Conservation (phyloP, 53 echinoderm and acorn worm species). For the Antedon mediterranea region DNA sequence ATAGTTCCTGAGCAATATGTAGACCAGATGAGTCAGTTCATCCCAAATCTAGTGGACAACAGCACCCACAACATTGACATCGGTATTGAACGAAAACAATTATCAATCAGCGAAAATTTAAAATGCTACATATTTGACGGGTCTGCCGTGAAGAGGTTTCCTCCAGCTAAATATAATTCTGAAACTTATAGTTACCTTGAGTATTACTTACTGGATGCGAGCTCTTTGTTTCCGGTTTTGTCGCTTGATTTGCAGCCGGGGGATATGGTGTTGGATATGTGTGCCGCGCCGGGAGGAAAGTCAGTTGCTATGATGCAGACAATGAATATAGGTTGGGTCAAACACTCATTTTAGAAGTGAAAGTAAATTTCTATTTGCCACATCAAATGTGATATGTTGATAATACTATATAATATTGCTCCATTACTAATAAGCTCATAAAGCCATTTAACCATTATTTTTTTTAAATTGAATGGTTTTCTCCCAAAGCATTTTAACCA, state of each 20-base stretch:
- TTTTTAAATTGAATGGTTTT: too few species aligned
- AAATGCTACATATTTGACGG: conserved; percentile 37
- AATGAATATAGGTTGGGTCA: conserved; percentile 32
- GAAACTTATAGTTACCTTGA: conserved; percentile 12
- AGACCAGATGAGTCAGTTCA: neutral
- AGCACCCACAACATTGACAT: neutral
- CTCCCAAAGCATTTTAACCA: too few species aligned
- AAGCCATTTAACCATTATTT: too few species aligned
- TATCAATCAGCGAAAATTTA: conserved; percentile 38
- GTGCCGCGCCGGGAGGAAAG: conserved; percentile 77
- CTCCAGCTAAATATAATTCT: conserved; percentile 45
- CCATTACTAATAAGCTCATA: too few species aligned
- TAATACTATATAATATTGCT: too few species aligned
- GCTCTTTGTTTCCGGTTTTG: conserved; percentile 67
- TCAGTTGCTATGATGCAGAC: conserved; percentile 54
- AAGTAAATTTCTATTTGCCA: too few species aligned
- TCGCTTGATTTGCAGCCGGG: conserved; percentile 41
- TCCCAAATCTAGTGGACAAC: neutral
- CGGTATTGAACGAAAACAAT: conserved; percentile 2
- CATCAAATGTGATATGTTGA: too few species aligned
- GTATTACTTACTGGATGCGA: conserved; percentile 84
- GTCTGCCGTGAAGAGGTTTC: conserved; percentile 18
- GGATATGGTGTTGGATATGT: conserved; percentile 66
- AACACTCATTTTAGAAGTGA: too few species aligned
- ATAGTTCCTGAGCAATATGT: neutral